Base-by-base conservation (phyloP, 1,140 invertebrate genomes). In the Cataglyphis hispanica region DNA sequence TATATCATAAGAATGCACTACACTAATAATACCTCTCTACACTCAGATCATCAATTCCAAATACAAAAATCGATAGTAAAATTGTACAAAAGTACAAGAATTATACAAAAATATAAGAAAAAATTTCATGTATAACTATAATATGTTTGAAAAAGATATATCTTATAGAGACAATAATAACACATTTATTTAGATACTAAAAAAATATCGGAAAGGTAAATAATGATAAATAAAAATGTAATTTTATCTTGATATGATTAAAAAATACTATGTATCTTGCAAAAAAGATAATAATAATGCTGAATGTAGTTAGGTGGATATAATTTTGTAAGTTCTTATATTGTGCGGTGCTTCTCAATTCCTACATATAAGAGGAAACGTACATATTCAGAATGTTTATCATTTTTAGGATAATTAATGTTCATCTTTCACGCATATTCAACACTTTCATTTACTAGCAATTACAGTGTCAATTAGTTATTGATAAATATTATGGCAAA, bases 321-420 rank as follows among this genome's bases (percentile, higher is more conserved):
- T 89, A 91, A 81, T 88, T 87, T 89, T 90, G 72, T 90, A 87
- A 84, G 87, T 75, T 90, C 69, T 75, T 90, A 88, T 88, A 88
- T 66, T 85, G 83, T 88, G 84, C 64, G n/a, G 56, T 84, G 76
- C 85, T 76, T 76, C 46, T 50, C 61, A 40, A 22, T 83, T 86
- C 72, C 77, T 90, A 90, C 81, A 76, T 89, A 87, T 92, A 85
- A 91, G 94, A 95, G 94, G 94, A 95, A 95, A 95, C 94, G 90
- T 95, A 95, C 94, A 95, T 94, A 95, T 95, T 95, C 94, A 92
- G 56, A 72, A 92, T 93, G 66, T 25, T 86, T 85, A 61, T 61
- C 66, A 78, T 53, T 31, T 84, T 67, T 74, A 87, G 58, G 56
- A 11, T 77, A 78, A 61, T 80, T 43, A 87, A 77, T 72, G 27